Conservation (phyloP, 2,888 invertebrate genomes). For the Ophion obscuratus region DNA sequence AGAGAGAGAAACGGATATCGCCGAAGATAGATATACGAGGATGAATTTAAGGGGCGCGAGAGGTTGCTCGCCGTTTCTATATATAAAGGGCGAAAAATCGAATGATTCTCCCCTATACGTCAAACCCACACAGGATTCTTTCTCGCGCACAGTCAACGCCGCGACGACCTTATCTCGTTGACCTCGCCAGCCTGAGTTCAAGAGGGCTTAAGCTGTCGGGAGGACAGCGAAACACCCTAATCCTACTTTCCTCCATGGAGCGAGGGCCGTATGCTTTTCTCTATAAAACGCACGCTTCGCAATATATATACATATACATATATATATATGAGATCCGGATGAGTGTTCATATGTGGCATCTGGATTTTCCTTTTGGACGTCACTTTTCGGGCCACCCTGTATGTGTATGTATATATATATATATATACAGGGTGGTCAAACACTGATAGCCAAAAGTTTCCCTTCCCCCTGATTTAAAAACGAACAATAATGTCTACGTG, state of each 20-base stretch:
- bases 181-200: constrained; percentile 63
- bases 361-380: no score
- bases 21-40: constrained; percentile 9
- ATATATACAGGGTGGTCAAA: no score
- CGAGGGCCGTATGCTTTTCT: constrained; percentile 27
- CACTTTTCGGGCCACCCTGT: no score
- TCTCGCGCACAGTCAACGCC: constrained; percentile 41
- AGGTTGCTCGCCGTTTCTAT: neutral
- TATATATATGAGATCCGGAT: neutral
- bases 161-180: constrained; percentile 62
- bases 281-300: constrained; percentile 51
- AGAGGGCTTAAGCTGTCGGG: constrained; percentile 63
- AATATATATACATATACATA: constrained; percentile 27
- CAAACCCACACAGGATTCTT: constrained; percentile 17
- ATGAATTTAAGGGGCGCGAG: constrained; percentile 9
- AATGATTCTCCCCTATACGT: constrained; percentile 29
- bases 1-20: neutral
- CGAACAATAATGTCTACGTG: no score
- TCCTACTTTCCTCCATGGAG: constrained; percentile 55
- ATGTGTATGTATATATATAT: no score
- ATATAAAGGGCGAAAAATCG: constrained; percentile 21
- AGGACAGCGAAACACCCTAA: constrained; percentile 63
- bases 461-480: no score
- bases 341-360: no score
- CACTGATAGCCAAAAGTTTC: no score